Base-by-base conservation (phyloP, 2,113 vertebrate species). In the Thinocorus orbignyianus region DNA sequence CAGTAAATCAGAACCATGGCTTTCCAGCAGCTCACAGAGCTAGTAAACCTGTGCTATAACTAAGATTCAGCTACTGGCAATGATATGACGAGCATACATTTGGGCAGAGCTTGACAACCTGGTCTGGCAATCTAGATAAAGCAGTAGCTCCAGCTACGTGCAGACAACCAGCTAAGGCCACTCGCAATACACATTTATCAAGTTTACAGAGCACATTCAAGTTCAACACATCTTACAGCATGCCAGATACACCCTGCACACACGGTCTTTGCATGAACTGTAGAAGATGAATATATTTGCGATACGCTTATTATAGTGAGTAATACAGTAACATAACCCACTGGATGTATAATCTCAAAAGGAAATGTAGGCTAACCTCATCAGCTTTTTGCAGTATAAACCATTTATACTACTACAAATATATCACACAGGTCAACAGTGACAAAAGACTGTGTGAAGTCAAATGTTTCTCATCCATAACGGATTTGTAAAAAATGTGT, bases 71-170 rank as follows among this genome's bases (percentile, higher is more conserved):
- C 25, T 35, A n/a, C n/a, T 8, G n/a, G 62, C 62, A 91, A 22
- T 1, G 5, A 17, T 1, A 10, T 0, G 46, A 37, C 49, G 48
- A 9, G 6, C 74, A 20, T 2, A 35, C 6, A 4, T 17, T 30
- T 26, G 49, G 76, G 71, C 48, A 83, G 33, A 92, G 71, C 68
- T 39, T 12, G 35, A 28, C 82, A 52, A 13, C 22, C 58, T 25
- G 23, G 84, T 16, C 77, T 28, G 69, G 41, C 37, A 23, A 33
- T 33, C n/a, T 0, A 24, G 28, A 46, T 13, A 8, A 35, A 51
- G 88, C 65, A n/a, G 79, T 0, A 48, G 52, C 19, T 86, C 51
- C 3, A 25, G 74, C 86, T 82, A 81, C n/a, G 17, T 2, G 3
- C 66, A 81, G 54, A 57, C 73, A 90, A 1, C 46, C 91, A 48